Conservation (phyloP, 1,140 invertebrate genomes). For the Eciton burchellii region DNA sequence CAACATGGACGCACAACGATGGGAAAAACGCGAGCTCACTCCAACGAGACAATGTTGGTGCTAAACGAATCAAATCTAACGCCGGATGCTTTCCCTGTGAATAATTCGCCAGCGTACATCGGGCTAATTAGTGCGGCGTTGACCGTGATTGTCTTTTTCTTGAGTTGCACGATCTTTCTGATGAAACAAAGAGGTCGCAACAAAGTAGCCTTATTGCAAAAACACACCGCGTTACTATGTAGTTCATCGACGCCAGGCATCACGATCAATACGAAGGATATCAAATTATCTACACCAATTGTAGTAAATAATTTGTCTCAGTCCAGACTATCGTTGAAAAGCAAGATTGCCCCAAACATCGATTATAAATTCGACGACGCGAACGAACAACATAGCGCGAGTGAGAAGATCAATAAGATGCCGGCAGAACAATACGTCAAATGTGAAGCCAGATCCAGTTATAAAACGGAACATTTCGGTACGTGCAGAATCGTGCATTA, state of each 20-base stretch:
- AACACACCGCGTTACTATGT: constrained; percentile 87
- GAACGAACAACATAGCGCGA: constrained; percentile 18
- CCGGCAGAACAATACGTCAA: constrained; percentile 19
- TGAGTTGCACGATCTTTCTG: constrained; percentile 90
- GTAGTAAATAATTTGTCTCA: constrained; percentile 87
- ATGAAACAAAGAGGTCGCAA: constrained; percentile 90
- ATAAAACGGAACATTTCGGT: constrained; percentile 51
- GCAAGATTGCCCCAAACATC: constrained; percentile 75
- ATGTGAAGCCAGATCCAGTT: constrained; percentile 45
- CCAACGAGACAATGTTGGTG: constrained; percentile 76
- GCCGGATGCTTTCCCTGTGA: constrained; percentile 89
- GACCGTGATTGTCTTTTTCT: constrained; percentile 89
- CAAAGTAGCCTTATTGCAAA: constrained; percentile 89
- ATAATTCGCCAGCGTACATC: constrained; percentile 90
- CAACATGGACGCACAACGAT: constrained; percentile 23
- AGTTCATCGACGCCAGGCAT: constrained; percentile 84
- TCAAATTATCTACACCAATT: constrained; percentile 87
- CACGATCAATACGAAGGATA: constrained; percentile 89
- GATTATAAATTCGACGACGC: constrained; percentile 48
- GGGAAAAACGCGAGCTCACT: constrained; percentile 67
- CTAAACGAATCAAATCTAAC: constrained; percentile 84
- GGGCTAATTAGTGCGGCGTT: constrained; percentile 92
- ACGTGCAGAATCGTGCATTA: constrained; percentile 8
- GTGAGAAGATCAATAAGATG: constrained; percentile 46
- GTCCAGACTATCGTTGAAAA: constrained; percentile 84